Evolutionary conservation across 1,140 invertebrate genomes (phyloP).

Genomic region (Drosophila ficusphila): DNA sequence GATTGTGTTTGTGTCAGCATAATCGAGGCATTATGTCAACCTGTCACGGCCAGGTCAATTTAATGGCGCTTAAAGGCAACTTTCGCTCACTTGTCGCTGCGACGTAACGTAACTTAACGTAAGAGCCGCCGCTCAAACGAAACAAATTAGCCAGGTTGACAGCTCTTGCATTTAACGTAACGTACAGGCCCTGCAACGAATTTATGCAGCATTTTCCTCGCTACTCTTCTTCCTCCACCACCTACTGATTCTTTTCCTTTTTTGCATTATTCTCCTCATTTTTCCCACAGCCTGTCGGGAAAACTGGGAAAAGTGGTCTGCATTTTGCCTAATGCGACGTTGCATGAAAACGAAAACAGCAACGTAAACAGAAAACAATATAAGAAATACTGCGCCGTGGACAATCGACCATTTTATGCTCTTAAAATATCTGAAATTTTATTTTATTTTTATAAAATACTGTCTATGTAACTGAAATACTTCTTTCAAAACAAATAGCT

Average conservation of each 20-base stretch:
- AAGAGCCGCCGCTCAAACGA: conserved; percentile 6
- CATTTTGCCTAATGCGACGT: conserved; percentile 60
- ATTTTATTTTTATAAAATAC: neutral
- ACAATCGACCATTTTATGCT: conserved; percentile 16
- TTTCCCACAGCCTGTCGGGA: neutral
- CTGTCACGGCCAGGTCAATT: conserved; percentile 51
- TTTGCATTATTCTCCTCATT: conserved; percentile 10
- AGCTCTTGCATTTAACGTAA: conserved; percentile 17
- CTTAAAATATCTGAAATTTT: neutral
- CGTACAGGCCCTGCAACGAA: conserved; percentile 14
- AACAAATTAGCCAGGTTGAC: conserved; percentile 47
- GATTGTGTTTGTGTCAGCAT: conserved; percentile 49
- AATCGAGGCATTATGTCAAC: conserved; percentile 68
- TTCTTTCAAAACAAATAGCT: no score
- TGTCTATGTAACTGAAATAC: no score
- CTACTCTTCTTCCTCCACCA: neutral
- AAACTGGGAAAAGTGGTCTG: conserved; percentile 46
- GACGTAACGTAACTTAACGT: conserved; percentile 6
- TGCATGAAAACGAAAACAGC: conserved; percentile 59
- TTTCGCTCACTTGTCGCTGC: conserved; percentile 6
- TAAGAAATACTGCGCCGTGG: neutral
- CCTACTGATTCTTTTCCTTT: conserved; percentile 1
- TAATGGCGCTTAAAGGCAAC: conserved; percentile 38
- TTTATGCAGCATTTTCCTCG: conserved; percentile 31
- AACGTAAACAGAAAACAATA: conserved; percentile 56